These are phyloP conservation scores for Saturnia pavonia DNA, from an alignment of 2,888 invertebrate species.

Conservation along the genomic window DNA sequence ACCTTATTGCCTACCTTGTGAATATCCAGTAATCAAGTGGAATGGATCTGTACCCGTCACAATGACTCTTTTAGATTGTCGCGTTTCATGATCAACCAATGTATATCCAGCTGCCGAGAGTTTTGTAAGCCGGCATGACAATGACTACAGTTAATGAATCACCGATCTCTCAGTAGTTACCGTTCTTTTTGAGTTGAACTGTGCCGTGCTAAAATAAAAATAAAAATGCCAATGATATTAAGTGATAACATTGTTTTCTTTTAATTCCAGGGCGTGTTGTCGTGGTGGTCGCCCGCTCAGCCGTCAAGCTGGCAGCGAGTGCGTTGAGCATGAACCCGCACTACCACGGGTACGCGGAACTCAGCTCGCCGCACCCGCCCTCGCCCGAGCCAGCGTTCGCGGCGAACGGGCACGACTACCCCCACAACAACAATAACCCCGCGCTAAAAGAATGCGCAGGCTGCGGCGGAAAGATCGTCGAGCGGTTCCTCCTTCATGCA, in stretches of 20 bases:
- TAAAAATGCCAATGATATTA: too few species aligned
- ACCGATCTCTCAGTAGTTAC: too few species aligned
- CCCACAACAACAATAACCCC: conserved; percentile 83
- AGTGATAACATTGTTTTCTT: conserved; percentile 38
- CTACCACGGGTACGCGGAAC: conserved; percentile 92
- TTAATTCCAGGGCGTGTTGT: conserved; percentile 75
- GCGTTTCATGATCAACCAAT: too few species aligned
- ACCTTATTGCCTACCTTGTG: too few species aligned
- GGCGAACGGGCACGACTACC: conserved; percentile 82
- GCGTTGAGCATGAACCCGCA: conserved; percentile 95
- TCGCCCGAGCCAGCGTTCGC: conserved; percentile 88
- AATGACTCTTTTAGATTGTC: too few species aligned
- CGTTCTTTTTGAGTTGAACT: too few species aligned
- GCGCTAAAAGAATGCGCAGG: conserved; percentile 92
- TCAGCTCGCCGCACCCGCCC: conserved; percentile 89
- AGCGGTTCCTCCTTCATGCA: conserved; percentile 95
- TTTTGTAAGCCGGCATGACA: too few species aligned
- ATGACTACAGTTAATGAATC: too few species aligned
- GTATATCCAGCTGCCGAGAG: too few species aligned
- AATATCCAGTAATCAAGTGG: too few species aligned
- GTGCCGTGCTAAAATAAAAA: too few species aligned
- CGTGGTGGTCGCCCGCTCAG: conserved; percentile 79
- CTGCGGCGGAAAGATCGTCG: conserved; percentile 95
- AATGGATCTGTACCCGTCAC: too few species aligned
- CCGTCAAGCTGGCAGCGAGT: conserved; percentile 94